Conservation (phyloP, 1,140 invertebrate species). For the Tachypleus tridentatus region DNA sequence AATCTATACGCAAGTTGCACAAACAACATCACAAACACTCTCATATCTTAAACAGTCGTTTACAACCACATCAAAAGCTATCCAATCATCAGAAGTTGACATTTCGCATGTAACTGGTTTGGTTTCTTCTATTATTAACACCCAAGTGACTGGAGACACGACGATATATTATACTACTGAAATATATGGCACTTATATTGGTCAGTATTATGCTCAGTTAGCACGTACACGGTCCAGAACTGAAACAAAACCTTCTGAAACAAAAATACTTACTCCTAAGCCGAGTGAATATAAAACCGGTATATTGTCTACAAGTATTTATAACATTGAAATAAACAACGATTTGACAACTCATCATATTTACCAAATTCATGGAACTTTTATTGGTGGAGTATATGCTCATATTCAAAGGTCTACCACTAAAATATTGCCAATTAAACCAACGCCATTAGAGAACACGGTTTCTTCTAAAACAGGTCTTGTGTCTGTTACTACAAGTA, state of each 20-base stretch:
- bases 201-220: conserved; percentile 41
- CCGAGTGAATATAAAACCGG: conserved; percentile 25
- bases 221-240: conserved; percentile 19
- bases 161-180: conserved; percentile 32
- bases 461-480: conserved; percentile 46
- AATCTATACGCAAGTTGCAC: too few relatives aligned
- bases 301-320: conserved; percentile 30
- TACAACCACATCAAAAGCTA: not conserved
- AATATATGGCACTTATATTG: conserved; percentile 34
- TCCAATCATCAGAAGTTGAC: too few relatives aligned
- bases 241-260: not conserved
- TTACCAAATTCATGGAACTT: conserved; percentile 33
- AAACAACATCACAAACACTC: not conserved
- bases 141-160: conserved; percentile 28
- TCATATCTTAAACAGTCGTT: conserved; percentile 3
- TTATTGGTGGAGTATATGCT: conserved; percentile 35
- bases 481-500: conserved; percentile 71
- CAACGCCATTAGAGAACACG: conserved; percentile 45
- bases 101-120: conserved; percentile 31
- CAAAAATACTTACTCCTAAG: too few relatives aligned
- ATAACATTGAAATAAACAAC: conserved; percentile 28
- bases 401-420: conserved; percentile 53
- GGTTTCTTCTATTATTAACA: conserved; percentile 32
- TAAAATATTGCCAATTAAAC: conserved; percentile 47
- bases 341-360: conserved; percentile 31